A percentile compares a stretch with the other conserved stretches of the same genome.
Evolutionary conservation across 2,797 vertebrate genomes (phyloP).

Genomic region (Enteromius radiatus): DNA sequence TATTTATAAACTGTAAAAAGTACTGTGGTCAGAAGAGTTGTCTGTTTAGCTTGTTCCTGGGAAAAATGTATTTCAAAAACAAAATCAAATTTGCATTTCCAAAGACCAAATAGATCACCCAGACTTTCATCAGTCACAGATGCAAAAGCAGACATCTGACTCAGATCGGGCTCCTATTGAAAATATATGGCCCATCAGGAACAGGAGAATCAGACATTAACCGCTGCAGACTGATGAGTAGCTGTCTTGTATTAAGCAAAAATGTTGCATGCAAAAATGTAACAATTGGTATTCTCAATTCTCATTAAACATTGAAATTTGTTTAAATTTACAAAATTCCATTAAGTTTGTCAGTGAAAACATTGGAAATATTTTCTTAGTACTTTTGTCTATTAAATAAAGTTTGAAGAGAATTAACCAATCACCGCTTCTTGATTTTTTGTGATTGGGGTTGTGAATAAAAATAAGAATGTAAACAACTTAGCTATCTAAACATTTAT

Average conservation of each 20-base stretch:
- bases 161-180: not conserved
- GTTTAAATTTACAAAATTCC: not conserved
- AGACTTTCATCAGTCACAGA: no score
- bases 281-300: no score
- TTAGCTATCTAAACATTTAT: not conserved
- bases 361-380: not conserved
- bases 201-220: not conserved
- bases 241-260: no score
- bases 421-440: not conserved
- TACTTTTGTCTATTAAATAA: not conserved
- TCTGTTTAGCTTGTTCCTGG: not conserved
- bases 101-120: not conserved
- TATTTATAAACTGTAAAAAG: no score
- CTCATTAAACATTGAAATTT: no score
- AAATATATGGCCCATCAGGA: not conserved
- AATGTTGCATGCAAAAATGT: no score
- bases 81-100: not conserved
- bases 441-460: not conserved
- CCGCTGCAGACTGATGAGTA: not conserved
- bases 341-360: not conserved
- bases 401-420: not conserved
- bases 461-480: not conserved
- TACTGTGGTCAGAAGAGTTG: not conserved
- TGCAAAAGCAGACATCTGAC: no score
- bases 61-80: not conserved